These are phyloP conservation scores for Phrynosoma platyrhinos DNA, from an alignment of 2,113 vertebrate species.

Conservation along the genomic window DNA sequence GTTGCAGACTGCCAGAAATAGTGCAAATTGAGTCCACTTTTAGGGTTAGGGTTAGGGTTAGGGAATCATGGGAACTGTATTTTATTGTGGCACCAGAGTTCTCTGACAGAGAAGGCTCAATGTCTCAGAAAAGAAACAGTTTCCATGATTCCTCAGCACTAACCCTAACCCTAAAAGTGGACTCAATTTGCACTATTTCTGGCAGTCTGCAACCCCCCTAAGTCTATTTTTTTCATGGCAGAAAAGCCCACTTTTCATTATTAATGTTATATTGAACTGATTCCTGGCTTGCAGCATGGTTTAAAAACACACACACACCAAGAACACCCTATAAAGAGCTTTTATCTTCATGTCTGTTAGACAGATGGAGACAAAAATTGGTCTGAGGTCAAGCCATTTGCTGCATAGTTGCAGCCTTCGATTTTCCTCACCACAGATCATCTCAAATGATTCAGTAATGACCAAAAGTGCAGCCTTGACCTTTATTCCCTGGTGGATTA, in stretches of 20 bases:
- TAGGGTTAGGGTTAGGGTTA: no score
- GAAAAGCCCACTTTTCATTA: conserved; percentile 55
- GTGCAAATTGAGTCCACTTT: no score
- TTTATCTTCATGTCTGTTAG: conserved; percentile 72
- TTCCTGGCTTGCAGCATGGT: conserved; percentile 63
- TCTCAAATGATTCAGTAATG: conserved; percentile 83
- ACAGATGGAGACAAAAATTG: conserved; percentile 81
- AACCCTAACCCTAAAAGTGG: no score
- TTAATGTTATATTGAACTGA: conserved; percentile 70
- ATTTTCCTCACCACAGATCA: conserved; percentile 81
- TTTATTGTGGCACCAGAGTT: no score
- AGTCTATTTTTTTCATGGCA: background rate
- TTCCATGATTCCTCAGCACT: no score
- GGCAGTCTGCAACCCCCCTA: no score
- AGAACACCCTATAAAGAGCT: conserved; percentile 59
- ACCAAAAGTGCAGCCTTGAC: conserved; percentile 82
- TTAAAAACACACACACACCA: conserved; percentile 54
- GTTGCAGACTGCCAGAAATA: no score
- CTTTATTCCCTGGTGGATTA: conserved; percentile 79
- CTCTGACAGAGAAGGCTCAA: no score
- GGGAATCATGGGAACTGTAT: no score
- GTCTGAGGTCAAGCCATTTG: conserved; percentile 83
- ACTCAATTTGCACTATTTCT: no score
- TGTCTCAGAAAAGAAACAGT: no score
- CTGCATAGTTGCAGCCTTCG: conserved; percentile 76